These are phyloP conservation scores for Lordiphosa mommai DNA, from an alignment of 1,140 invertebrate species.

Conservation along the genomic window DNA sequence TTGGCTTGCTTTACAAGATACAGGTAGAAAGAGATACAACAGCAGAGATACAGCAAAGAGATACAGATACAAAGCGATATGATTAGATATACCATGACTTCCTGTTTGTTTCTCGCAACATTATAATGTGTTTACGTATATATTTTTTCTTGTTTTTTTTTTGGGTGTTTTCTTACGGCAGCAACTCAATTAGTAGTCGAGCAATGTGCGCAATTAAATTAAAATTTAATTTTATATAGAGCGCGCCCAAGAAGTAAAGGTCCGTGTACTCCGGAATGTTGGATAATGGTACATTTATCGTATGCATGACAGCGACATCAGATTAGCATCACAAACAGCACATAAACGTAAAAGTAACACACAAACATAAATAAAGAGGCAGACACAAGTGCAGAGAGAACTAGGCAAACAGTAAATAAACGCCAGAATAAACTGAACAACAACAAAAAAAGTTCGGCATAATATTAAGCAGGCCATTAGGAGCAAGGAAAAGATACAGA, in stretches of 20 bases:
- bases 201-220: constrained; percentile 69
- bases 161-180: constrained; percentile 2
- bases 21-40: constrained; percentile 3
- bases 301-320: constrained; percentile 70
- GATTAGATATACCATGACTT: constrained; percentile 63
- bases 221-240: constrained; percentile 72
- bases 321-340: constrained; percentile 77
- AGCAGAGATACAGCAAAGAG: too few relatives aligned
- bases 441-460: constrained; percentile 50
- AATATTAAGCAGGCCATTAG: constrained; percentile 44
- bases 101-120: constrained; percentile 51
- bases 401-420: constrained; percentile 69
- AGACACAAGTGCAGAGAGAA: constrained; percentile 15
- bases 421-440: constrained; percentile 9
- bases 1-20: constrained; percentile 35
- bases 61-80: constrained; percentile 40
- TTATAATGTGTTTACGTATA: constrained; percentile 42
- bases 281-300: constrained; percentile 45
- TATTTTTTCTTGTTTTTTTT: constrained; percentile 9
- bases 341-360: constrained; percentile 75
- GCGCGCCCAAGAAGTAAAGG: constrained; percentile 39
- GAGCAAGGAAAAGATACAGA: constrained; percentile 37
- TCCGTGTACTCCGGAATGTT: too few relatives aligned
- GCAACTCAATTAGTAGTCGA: constrained; percentile 69
- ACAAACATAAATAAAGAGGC: constrained; percentile 33